phyloP scores from a whole-genome alignment of 2,113 vertebrate genomes.

The Coptodon bakossiorum region DNA sequence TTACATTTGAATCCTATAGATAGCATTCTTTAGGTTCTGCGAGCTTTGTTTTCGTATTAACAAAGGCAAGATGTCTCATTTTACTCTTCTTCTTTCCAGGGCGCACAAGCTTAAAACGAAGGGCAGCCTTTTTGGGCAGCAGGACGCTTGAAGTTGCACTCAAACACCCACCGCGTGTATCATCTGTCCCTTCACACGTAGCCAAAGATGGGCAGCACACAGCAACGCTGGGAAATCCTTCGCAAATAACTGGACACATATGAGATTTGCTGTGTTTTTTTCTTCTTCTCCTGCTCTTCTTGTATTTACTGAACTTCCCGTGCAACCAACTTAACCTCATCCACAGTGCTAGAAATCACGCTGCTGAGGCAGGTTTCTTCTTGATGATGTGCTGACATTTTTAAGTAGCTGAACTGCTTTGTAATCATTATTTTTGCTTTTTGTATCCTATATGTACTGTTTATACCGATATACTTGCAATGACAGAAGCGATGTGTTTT shows the following conservation, averaged over 20 bases:
- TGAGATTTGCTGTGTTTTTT: neutral
- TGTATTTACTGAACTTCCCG: neutral
- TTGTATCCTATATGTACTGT: slow-evolving; percentile 13
- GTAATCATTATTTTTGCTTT: slow-evolving; percentile 37
- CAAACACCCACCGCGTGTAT: neutral
- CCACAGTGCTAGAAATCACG: neutral
- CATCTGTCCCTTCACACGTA: neutral
- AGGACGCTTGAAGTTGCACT: slow-evolving; percentile 32
- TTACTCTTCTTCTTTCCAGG: slow-evolving; percentile 34
- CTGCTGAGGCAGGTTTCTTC: slow-evolving; percentile 3
- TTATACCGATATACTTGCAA: neutral
- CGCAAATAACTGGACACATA: neutral
- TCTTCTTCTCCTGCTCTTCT: neutral
- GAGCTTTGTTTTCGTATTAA: neutral
- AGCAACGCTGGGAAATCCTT: neutral
- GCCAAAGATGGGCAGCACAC: slow-evolving; percentile 43
- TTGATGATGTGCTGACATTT: slow-evolving; percentile 13
- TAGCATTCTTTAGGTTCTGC: neutral
- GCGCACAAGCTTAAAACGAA: slow-evolving; percentile 64
- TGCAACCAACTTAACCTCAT: slow-evolving; percentile 26
- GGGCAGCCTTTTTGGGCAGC: slow-evolving; percentile 59
- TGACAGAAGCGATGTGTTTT: neutral
- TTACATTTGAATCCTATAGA: neutral
- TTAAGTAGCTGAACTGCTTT: neutral
- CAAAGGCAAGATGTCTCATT: neutral